phyloP scores from a whole-genome alignment of 64 coral and sea anemone species.

The Hydrozoanthus tunicans region DNA sequence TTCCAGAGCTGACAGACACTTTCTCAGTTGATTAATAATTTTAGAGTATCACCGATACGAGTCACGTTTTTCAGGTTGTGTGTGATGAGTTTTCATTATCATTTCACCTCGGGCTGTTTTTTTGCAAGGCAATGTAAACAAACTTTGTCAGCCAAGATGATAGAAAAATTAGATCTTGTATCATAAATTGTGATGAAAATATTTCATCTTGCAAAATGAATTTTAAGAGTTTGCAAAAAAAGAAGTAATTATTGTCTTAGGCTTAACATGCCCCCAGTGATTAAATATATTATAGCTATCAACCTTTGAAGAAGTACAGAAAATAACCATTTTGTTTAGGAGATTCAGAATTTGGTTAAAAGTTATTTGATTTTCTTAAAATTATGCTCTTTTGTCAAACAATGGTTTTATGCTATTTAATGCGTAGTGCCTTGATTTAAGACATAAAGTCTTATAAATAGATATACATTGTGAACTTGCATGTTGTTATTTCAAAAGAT shows the following conservation, averaged over 20 bases:
- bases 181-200: background rate
- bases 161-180: conserved; percentile 38
- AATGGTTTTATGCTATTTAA: no score
- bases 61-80: conserved; percentile 9
- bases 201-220: background rate
- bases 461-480: no score
- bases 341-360: no score
- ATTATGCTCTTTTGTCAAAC: no score
- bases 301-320: background rate
- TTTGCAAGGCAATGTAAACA: conserved; percentile 41
- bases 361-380: no score
- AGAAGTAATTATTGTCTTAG: background rate
- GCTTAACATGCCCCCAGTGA: background rate
- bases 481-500: no score
- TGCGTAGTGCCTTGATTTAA: no score
- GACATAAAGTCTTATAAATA: no score
- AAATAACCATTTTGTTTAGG: background rate
- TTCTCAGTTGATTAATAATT: background rate
- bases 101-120: conserved; percentile 12
- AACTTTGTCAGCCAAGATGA: conserved; percentile 13
- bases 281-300: background rate
- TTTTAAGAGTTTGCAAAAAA: background rate
- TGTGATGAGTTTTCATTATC: background rate
- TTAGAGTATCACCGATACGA: background rate
- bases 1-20: conserved; percentile 5